Evolutionary conservation across 2,113 vertebrate species (phyloP).

Genomic region (Pantherophis guttatus): DNA sequence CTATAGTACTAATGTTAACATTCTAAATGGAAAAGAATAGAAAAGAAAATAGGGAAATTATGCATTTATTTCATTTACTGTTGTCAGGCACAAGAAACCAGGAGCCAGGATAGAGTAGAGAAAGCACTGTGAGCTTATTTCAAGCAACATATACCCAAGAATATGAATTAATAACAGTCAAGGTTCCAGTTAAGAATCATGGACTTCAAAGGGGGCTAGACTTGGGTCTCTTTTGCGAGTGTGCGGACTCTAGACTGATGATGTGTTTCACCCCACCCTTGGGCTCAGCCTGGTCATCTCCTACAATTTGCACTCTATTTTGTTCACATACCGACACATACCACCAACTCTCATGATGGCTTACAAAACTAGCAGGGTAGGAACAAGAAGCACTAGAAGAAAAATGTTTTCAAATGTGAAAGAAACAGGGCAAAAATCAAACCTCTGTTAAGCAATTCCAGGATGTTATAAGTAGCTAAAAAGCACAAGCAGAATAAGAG

Average conservation of each 20-base stretch:
- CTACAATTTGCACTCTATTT: neutral
- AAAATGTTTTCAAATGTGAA: neutral
- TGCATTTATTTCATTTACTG: neutral
- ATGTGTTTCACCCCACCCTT: neutral
- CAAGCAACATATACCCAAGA: neutral
- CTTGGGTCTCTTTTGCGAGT: too few species aligned
- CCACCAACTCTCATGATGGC: neutral
- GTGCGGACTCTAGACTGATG: neutral
- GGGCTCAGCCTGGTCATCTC: neutral
- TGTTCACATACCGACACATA: neutral
- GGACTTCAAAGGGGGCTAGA: too few species aligned
- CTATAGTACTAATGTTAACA: neutral
- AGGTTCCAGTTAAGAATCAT: too few species aligned
- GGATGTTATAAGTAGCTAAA: neutral
- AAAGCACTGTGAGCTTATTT: neutral
- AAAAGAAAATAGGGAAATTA: neutral
- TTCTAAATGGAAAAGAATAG: neutral
- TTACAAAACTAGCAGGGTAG: neutral
- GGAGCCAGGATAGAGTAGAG: neutral
- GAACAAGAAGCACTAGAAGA: neutral
- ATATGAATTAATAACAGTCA: neutral
- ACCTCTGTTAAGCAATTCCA: neutral
- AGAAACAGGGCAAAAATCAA: neutral
- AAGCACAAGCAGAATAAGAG: neutral
- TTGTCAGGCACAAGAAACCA: neutral